Base-by-base conservation (phyloP, 64 coral and sea anemone species). In the Stichodactyla mertensii region DNA sequence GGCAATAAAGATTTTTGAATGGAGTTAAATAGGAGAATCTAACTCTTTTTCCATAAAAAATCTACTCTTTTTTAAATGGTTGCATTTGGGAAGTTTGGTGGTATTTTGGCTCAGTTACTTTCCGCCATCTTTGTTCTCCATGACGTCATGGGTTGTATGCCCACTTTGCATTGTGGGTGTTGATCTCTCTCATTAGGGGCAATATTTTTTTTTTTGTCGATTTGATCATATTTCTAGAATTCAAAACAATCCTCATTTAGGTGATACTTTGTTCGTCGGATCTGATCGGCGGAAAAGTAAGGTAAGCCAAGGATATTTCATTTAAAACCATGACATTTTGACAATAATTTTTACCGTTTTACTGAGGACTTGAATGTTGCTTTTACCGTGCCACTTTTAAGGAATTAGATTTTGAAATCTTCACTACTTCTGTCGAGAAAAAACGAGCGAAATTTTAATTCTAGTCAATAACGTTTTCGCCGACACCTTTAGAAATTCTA, bases 201-300 rank as follows among this genome's bases (percentile, higher is more conserved):
- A 54, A 55, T 54, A 57, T n/a, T n/a, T n/a, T n/a, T n/a, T 82
- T 85, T 85, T 57, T 85, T 85, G 55, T 36, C 60, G 83, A 85
- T 85, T 85, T 85, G 56, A 60, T 85, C 83, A 85, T 85, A 61
- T 24, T 85, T 85, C 19, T 31, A 64, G 60, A 85, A 85, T 85
- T 62, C 83, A 85, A 85, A 85, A 85, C 83, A 85, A 85, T 59
- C 78, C 16, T n/a, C 7, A 15, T 64, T 55, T 28, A 58, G 60
- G 83, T 85, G 45, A 60, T 64, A 61, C 53, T 61, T 51, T 62
- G 53, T 24, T 61, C 54, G 51, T 85, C 83, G 83, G 54, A 85
- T 59, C 83, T 27, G 12, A 56, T 54, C 45, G 60, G 16, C 83
- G 56, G 54, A 61, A 85, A 85, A 36, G 55, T 64, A 85, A 85